These are phyloP conservation scores for Hycleus cichorii DNA, from an alignment of 1,140 invertebrate genomes.

Conservation along the genomic window DNA sequence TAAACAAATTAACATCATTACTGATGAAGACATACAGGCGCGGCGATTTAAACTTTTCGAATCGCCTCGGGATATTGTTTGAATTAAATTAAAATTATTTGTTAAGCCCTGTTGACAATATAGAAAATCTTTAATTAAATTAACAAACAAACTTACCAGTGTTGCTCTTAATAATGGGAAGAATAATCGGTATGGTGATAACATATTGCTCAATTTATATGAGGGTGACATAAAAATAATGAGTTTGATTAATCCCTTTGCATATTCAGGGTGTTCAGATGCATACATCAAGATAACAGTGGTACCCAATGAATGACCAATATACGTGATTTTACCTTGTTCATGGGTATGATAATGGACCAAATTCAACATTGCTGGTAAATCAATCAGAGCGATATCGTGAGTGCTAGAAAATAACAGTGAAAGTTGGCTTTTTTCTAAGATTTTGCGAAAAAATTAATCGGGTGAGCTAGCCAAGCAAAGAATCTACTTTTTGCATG, in stretches of 20 bases:
- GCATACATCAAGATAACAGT: conserved; percentile 42
- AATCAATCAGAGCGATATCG: conserved; percentile 53
- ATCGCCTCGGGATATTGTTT: conserved; percentile 26
- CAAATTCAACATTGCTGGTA: conserved; percentile 51
- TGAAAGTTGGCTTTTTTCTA: too few species aligned
- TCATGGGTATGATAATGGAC: conserved; percentile 43
- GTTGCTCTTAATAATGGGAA: conserved; percentile 27
- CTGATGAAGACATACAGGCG: conserved; percentile 28
- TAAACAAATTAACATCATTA: conserved; percentile 27
- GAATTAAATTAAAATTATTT: conserved; percentile 26
- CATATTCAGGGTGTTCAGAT: conserved; percentile 40
- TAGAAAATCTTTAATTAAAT: neutral
- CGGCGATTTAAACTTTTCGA: conserved; percentile 22
- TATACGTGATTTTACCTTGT: conserved; percentile 44
- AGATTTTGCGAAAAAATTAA: too few species aligned
- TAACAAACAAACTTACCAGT: conserved; percentile 16
- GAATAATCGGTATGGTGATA: conserved; percentile 29
- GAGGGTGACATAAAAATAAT: conserved; percentile 35
- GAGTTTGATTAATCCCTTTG: conserved; percentile 24
- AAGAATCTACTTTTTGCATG: too few species aligned
- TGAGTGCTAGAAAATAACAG: conserved; percentile 38
- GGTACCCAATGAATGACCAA: conserved; percentile 47
- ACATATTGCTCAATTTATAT: conserved; percentile 32
- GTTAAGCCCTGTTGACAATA: conserved; percentile 22
- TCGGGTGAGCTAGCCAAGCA: too few species aligned